Evolutionary conservation across 2,797 vertebrate genomes (phyloP).

Genomic region (Scolopax rusticola): DNA sequence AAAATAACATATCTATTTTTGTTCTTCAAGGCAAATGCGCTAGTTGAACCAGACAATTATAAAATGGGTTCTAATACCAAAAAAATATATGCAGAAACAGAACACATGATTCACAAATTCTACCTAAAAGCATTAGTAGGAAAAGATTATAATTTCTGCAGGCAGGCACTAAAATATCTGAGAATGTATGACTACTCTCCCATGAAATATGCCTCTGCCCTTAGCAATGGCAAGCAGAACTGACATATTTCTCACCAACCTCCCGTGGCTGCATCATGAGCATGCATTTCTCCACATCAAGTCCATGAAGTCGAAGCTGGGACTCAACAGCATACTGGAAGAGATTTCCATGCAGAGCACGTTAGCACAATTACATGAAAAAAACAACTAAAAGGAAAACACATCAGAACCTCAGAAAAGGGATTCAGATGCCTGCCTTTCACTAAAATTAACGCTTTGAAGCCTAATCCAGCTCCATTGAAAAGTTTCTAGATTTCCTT

Average conservation of each 20-base stretch:
- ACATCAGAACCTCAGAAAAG: neutral
- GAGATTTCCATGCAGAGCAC: neutral
- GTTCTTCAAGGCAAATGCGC: neutral
- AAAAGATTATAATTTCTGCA: neutral
- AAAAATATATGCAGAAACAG: neutral
- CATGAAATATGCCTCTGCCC: neutral
- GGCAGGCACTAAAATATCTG: neutral
- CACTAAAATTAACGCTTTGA: neutral
- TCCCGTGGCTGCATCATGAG: slow-evolving; percentile 82
- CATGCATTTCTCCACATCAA: slow-evolving; percentile 86
- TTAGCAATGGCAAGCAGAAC: neutral
- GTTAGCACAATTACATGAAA: neutral
- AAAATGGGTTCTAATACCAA: neutral
- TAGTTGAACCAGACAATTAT: neutral
- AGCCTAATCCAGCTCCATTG: neutral
- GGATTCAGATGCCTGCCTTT: neutral
- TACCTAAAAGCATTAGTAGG: neutral
- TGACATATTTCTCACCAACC: slow-evolving; percentile 74
- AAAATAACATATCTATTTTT: neutral
- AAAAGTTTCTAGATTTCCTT: neutral
- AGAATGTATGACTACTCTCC: neutral
- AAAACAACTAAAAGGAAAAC: neutral
- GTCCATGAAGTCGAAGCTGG: slow-evolving; percentile 87
- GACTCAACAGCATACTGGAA: slow-evolving; percentile 92
- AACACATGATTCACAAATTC: fast-evolving